Conservation (phyloP, 1,140 invertebrate genomes). For the Diorhabda sublineata region DNA sequence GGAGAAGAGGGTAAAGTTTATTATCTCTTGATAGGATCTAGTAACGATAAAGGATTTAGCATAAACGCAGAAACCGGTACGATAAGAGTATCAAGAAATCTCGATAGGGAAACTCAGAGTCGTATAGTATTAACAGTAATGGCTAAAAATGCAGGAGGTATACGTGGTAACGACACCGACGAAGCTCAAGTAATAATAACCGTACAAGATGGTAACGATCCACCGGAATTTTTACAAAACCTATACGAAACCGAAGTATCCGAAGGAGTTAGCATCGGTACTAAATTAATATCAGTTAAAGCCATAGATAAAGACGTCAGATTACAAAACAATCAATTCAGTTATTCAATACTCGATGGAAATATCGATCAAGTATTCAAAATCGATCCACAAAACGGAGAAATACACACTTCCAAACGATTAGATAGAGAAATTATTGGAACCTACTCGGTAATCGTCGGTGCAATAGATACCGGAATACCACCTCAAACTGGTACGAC, state of each 20-base stretch:
- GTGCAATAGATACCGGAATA: slow-evolving; percentile 82
- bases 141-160: slow-evolving; percentile 91
- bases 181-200: slow-evolving; percentile 89
- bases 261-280: slow-evolving; percentile 70
- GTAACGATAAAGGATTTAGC: slow-evolving; percentile 86
- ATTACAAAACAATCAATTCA: slow-evolving; percentile 88
- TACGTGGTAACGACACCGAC: slow-evolving; percentile 91
- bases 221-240: slow-evolving; percentile 79
- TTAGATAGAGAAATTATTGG: slow-evolving; percentile 80
- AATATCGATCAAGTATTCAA: slow-evolving; percentile 80
- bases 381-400: slow-evolving; percentile 80
- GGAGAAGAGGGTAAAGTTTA: slow-evolving; percentile 90
- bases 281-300: slow-evolving; percentile 72
- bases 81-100: slow-evolving; percentile 73
- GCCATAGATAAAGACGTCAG: slow-evolving; percentile 89
- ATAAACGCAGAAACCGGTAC: slow-evolving; percentile 82
- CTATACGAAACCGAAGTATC: slow-evolving; percentile 72
- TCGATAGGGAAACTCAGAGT: slow-evolving; percentile 89
- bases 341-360: slow-evolving; percentile 83
- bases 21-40: slow-evolving; percentile 88
- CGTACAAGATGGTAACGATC: slow-evolving; percentile 93
- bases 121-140: slow-evolving; percentile 85
- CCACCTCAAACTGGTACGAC: slow-evolving; percentile 86
- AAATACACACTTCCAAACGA: slow-evolving; percentile 69
- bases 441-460: slow-evolving; percentile 76